These are phyloP conservation scores for Silvanus unidentatus DNA, from an alignment of 2,888 invertebrate genomes.

Conservation along the genomic window DNA sequence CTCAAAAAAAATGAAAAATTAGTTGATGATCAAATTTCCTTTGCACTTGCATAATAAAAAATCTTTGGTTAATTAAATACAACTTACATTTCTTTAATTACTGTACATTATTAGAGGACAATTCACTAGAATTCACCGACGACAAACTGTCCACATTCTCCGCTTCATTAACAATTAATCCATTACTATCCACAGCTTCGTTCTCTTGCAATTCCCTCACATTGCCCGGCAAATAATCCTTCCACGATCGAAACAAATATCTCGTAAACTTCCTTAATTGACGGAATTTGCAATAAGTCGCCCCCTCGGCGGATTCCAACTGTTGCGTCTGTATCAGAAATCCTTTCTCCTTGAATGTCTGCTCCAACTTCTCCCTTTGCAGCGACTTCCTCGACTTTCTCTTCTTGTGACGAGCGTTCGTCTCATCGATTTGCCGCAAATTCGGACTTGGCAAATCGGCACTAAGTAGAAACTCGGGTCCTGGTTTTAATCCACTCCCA, in stretches of 20 bases:
- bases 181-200: constrained; percentile 26
- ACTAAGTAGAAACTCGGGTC: constrained; percentile 38
- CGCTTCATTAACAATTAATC: constrained; percentile 15
- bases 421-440: constrained; percentile 10
- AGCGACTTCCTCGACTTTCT: constrained; percentile 76
- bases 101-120: constrained; percentile 18
- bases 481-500: constrained; percentile 33
- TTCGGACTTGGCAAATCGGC: constrained; percentile 34
- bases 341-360: constrained; percentile 88
- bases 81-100: constrained; percentile 9
- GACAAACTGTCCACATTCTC: constrained; percentile 22
- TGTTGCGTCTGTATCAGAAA: constrained; percentile 91
- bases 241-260: constrained; percentile 88
- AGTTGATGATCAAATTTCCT: too few relatives aligned
- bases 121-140: constrained; percentile 31
- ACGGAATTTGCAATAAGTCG: constrained; percentile 88
- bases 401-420: constrained; percentile 48
- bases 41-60: not conserved
- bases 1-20: too few relatives aligned
- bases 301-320: constrained; percentile 85
- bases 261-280: constrained; percentile 86
- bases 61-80: constrained; percentile 25
- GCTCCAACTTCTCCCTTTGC: constrained; percentile 81
- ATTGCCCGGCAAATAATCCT: constrained; percentile 78
- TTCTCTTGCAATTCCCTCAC: constrained; percentile 39